Evolutionary conservation across 92 coral and sea anemone species (phyloP).

Genomic region (Zoanthus sansibaricus): DNA sequence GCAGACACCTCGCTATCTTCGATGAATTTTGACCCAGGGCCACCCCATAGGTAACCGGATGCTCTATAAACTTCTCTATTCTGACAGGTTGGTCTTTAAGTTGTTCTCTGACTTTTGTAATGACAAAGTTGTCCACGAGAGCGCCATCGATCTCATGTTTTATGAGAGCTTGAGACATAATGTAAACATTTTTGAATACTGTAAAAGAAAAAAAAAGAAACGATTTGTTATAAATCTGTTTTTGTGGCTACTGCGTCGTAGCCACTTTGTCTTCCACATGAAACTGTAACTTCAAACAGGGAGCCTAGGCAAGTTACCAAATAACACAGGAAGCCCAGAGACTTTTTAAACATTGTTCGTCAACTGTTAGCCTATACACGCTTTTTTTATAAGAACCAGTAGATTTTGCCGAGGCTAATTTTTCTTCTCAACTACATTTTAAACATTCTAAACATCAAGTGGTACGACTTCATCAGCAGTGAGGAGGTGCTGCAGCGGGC

Average conservation of each 20-base stretch:
- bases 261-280: no score
- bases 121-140: constrained; percentile 53
- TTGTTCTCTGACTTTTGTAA: constrained; percentile 29
- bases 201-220: neutral
- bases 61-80: constrained; percentile 56
- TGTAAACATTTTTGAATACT: constrained; percentile 14
- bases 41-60: constrained; percentile 59
- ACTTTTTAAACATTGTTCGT: no score
- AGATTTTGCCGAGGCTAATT: no score
- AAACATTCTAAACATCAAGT: no score
- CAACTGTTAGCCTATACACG: no score
- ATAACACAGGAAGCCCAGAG: no score
- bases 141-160: constrained; percentile 42
- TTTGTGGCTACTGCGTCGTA: neutral
- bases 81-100: constrained; percentile 33
- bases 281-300: no score
- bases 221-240: neutral
- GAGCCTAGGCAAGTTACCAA: no score
- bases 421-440: no score
- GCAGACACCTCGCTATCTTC: constrained; percentile 42
- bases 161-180: constrained; percentile 29
- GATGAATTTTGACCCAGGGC: constrained; percentile 40
- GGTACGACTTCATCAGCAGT: no score
- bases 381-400: no score
- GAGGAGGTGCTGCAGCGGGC: no score